Evolutionary conservation across 1,140 invertebrate species (phyloP), one percentile per base, ranked within the genome.

Genomic region (Drosophila guanche): DNA sequence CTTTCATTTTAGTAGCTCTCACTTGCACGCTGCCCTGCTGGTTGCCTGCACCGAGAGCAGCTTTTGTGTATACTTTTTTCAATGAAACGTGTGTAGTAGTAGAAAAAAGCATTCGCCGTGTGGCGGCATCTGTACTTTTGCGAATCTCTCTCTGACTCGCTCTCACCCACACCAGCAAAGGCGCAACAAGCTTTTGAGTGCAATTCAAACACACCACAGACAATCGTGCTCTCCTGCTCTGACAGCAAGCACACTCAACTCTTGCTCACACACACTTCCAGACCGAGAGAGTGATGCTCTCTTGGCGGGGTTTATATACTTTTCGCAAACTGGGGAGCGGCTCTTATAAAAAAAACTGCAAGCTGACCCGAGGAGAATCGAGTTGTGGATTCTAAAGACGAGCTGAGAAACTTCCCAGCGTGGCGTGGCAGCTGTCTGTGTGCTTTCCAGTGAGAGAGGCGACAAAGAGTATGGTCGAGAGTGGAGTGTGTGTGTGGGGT

Each of bases 71-170:
- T 78, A 66, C 72, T 75, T 86, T 80, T 76, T 86, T 86, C 84
- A 86, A 86, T 86, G 83, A 86, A 86, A 66, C 55, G 63, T 66
- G 65, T 88, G 78, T 83, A 69, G 84, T 83, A 78, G 80, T 79
- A 79, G 77, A 73, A 81, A 73, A 76, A 79, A 76, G 67, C 73
- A 47, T 37, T 59, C 57, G 52, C 45, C 67, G 46, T 84, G 77
- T 86, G 83, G 83, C 83, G 81, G 81, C 81, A 86, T 86, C 81
- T 86, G 81, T 86, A 86, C 83, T 86, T 86, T 86, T 86, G 69
- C 57, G 50, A 79, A 56, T 77, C 61, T 37, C 45, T 48, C 65
- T 29, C 43, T 59, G 45, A 47, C 41, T 45, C 14, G 40, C 48
- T 66, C 53, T 55, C 41, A 42, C 62, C 53, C 56, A 48, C 27